Evolutionary conservation across 1,140 invertebrate species (phyloP).

Genomic region (Brachionus koreanus): DNA sequence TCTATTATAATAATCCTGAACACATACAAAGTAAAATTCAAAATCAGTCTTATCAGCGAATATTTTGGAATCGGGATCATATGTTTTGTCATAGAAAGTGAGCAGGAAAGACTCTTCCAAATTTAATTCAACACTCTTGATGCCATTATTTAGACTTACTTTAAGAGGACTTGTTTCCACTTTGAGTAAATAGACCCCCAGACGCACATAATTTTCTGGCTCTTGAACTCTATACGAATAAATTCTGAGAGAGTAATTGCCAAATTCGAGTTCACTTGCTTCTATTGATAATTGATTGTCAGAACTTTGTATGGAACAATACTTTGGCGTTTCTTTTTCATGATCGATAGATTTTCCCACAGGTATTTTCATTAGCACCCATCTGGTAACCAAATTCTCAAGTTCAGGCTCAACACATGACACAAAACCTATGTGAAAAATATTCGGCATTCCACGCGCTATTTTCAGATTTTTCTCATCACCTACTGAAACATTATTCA

Average conservation of each 20-base stretch:
- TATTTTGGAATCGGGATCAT: neutral
- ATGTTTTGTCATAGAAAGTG: slow-evolving; percentile 15
- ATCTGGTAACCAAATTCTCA: neutral
- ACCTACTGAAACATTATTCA: neutral
- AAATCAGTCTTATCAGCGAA: slow-evolving; percentile 8
- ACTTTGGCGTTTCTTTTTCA: neutral
- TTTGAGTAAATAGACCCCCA: neutral
- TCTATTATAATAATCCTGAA: slow-evolving; percentile 4
- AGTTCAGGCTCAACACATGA: neutral
- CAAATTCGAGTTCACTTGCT: slow-evolving; percentile 1
- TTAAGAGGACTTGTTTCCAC: neutral
- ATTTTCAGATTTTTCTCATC: neutral
- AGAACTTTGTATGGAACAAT: neutral
- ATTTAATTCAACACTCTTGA: neutral
- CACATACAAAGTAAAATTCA: slow-evolving; percentile 17
- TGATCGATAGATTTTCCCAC: neutral
- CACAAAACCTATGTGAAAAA: neutral
- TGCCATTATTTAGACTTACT: slow-evolving; percentile 13
- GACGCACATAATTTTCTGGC: slow-evolving; percentile 12
- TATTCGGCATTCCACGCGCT: neutral
- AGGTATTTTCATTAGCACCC: slow-evolving; percentile 2
- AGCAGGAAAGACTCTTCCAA: neutral
- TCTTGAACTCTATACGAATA: neutral
- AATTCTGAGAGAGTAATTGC: neutral
- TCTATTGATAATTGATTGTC: slow-evolving; percentile 6